Evolutionary conservation across 2,113 vertebrate genomes (phyloP).

Genomic region (Pelmatolapia mariae): DNA sequence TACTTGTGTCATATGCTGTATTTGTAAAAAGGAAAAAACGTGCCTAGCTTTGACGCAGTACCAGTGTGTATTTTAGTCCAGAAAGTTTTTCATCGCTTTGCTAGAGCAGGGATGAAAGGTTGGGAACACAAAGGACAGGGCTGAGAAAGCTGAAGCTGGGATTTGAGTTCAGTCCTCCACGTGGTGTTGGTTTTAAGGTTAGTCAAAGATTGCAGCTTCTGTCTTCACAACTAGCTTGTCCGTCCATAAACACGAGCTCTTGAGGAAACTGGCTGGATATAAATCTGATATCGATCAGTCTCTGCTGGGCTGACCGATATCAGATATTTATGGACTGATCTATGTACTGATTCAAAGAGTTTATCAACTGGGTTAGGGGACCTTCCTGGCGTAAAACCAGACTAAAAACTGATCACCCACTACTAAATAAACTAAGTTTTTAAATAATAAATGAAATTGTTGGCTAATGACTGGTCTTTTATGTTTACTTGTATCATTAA

Average conservation of each 20-base stretch:
- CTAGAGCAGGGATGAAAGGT: neutral
- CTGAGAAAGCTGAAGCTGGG: neutral
- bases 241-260: neutral
- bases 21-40: neutral
- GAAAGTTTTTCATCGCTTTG: neutral
- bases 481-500: neutral
- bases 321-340: neutral
- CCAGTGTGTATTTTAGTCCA: neutral
- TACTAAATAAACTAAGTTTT: neutral
- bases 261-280: neutral
- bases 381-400: neutral
- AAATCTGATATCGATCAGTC: neutral
- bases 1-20: neutral
- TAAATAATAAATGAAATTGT: neutral
- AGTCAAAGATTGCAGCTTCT: neutral
- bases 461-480: neutral
- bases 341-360: neutral
- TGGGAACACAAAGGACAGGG: neutral
- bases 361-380: neutral
- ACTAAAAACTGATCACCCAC: neutral
- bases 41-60: neutral
- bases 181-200: neutral
- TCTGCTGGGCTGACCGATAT: neutral
- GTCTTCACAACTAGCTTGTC: neutral
- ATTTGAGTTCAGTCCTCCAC: neutral